A percentile compares a stretch with the other conserved stretches of the same genome.
These are phyloP conservation scores for Andrena trimmerana DNA, from an alignment of 2,888 invertebrate species.

Conservation along the genomic window DNA sequence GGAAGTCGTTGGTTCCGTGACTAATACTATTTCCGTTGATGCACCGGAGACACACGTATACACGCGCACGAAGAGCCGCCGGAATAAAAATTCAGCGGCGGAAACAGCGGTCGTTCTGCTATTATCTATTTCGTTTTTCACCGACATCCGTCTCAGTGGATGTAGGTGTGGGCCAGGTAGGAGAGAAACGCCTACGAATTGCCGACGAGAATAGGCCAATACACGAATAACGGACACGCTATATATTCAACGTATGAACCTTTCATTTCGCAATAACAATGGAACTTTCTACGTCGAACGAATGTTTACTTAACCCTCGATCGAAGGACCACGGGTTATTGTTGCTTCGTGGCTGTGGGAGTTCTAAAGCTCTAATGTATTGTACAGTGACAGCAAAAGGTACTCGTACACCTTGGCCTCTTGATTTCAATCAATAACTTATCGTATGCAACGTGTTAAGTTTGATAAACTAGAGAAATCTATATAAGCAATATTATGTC, in stretches of 20 bases:
- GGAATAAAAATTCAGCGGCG: slow-evolving; percentile 75
- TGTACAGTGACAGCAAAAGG: no score
- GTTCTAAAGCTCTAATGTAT: not conserved
- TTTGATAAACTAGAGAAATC: no score
- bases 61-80: slow-evolving; percentile 57
- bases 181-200: slow-evolving; percentile 51
- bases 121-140: slow-evolving; percentile 78
- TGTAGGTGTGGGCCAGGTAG: slow-evolving; percentile 52
- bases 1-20: slow-evolving; percentile 68
- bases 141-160: slow-evolving; percentile 48
- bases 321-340: not conserved
- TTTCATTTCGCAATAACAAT: slow-evolving; percentile 26
- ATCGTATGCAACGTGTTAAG: no score
- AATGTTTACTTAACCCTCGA: not conserved
- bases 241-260: slow-evolving; percentile 3
- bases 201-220: slow-evolving; percentile 23
- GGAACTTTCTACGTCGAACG: slow-evolving; percentile 2
- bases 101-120: slow-evolving; percentile 76
- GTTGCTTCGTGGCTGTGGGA: not conserved
- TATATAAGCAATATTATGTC: no score
- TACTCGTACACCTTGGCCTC: no score
- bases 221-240: slow-evolving; percentile 41
- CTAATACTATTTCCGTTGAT: slow-evolving; percentile 66
- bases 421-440: no score
- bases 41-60: slow-evolving; percentile 27